Base-by-base conservation (phyloP, 2,113 vertebrate species). In the Pachycephala philippinensis region DNA sequence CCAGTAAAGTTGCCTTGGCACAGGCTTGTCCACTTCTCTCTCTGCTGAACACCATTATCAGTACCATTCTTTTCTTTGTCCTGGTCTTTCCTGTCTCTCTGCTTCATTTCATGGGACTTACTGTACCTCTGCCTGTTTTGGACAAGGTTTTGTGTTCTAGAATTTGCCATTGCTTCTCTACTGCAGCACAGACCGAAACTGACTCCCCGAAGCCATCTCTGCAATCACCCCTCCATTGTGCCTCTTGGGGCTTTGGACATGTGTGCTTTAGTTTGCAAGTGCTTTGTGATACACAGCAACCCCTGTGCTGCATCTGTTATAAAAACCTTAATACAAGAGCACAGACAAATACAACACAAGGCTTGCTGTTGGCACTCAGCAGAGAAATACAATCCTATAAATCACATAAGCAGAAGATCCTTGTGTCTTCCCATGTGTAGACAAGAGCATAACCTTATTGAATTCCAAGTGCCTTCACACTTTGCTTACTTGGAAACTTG, bases 361-460 rank as follows among this genome's bases (percentile, higher is more conserved):
- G 11, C 63, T 87, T 16, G 16, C 63, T 80, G 75, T 50, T 95
- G 87, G 78, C 91, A 70, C 78, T 88, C n/a, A 1, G 31, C 63
- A 91, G 40, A 91, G 77, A 95, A 95, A 89, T 54, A 45, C 52
- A 69, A n/a, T 86, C 64, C n/a, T 20, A 68, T 78, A 91, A 93
- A 96, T 93, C 82, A 69, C 63, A 45, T 49, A 42, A 87, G 75
- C 66, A 93, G 84, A 94, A 88, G 75, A 82, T 63, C 33, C 64
- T 65, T 63, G 26, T 77, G 70, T 93, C 81, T 80, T 91, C 56
- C 59, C 63, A 54, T 35, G 52, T 40, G 78, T 56, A 91, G 57
- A 37, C 56, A 79, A 57, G n/a, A 87, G 33, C 28, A 44, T 10
- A 87, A 69, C 37, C 26, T 60, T 82, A 59, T 8, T 66, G 57